Conservation (phyloP, 2,113 vertebrate species). For the Zonotrichia leucophrys region DNA sequence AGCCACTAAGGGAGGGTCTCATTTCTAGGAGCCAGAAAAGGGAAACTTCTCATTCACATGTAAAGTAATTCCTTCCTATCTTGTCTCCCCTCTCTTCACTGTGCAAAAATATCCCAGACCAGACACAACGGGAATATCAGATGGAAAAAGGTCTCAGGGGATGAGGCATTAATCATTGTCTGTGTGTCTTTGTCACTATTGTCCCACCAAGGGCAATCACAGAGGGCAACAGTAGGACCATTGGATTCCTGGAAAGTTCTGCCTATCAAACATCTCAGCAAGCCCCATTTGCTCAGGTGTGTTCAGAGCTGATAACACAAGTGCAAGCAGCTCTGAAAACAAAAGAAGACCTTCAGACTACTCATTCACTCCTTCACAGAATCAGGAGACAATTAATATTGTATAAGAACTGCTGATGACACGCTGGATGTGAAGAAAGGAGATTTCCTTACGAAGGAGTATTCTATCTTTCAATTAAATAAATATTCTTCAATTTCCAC, state of each 20-base stretch:
- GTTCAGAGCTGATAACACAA: constrained; percentile 33
- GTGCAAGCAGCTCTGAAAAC: background rate
- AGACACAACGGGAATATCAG: background rate
- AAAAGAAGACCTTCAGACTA: constrained; percentile 5
- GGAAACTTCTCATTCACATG: background rate
- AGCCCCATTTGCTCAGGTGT: background rate
- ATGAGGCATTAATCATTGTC: background rate
- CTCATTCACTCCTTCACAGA: background rate
- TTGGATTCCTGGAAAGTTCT: constrained; percentile 30
- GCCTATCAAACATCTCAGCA: background rate
- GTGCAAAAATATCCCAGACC: background rate
- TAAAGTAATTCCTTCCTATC: background rate
- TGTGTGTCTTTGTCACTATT: background rate
- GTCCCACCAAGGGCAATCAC: background rate
- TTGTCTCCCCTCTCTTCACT: background rate
- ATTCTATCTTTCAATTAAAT: background rate
- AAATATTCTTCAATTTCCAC: background rate
- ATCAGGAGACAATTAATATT: background rate
- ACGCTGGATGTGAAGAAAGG: background rate
- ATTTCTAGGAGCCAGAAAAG: background rate
- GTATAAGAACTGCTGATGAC: background rate
- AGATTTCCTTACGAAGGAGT: background rate
- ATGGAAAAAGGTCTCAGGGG: background rate
- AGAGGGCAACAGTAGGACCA: background rate
- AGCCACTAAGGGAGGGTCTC: background rate